A percentile compares a stretch with the other conserved stretches of the same genome.
These are phyloP conservation scores for Sorex maritimensis DNA, from an alignment of 2,797 vertebrate genomes.

Conservation along the genomic window DNA sequence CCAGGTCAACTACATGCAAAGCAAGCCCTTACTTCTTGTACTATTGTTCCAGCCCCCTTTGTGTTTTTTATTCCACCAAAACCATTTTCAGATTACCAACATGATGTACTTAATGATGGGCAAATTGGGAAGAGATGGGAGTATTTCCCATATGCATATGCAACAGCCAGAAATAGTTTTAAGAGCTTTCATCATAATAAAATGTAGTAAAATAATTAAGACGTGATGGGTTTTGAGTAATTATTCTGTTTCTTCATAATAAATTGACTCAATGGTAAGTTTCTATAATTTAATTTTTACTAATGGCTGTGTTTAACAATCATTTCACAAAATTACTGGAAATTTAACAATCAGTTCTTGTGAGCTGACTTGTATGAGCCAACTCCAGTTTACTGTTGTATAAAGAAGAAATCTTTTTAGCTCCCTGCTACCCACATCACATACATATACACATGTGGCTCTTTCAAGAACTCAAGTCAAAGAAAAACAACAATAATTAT, in stretches of 20 bases:
- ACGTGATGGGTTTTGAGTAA: slow-evolving; percentile 59
- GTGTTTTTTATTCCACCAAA: slow-evolving; percentile 34
- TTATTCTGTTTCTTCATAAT: slow-evolving; percentile 69
- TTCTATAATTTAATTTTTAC: slow-evolving; percentile 75
- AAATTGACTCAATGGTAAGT: slow-evolving; percentile 64
- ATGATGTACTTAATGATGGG: background rate
- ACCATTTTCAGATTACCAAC: slow-evolving; percentile 28
- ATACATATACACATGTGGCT: background rate
- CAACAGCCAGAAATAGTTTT: slow-evolving; percentile 10
- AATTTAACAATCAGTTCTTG: slow-evolving; percentile 14
- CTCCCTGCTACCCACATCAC: slow-evolving; percentile 11
- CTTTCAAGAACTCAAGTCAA: slow-evolving; percentile 49
- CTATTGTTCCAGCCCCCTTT: background rate
- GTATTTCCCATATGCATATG: slow-evolving; percentile 48
- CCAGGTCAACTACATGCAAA: too few species aligned
- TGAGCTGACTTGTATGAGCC: background rate
- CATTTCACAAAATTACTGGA: slow-evolving; percentile 60
- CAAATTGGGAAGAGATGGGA: background rate
- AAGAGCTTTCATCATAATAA: slow-evolving; percentile 50
- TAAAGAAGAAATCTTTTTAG: slow-evolving; percentile 13
- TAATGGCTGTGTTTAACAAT: slow-evolving; percentile 61
- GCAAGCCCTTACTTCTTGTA: too few species aligned
- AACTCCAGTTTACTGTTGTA: background rate
- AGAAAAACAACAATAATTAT: background rate
- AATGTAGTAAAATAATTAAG: slow-evolving; percentile 60